Conservation (phyloP, 2,888 invertebrate genomes). For the Podotricha telesiphe region DNA sequence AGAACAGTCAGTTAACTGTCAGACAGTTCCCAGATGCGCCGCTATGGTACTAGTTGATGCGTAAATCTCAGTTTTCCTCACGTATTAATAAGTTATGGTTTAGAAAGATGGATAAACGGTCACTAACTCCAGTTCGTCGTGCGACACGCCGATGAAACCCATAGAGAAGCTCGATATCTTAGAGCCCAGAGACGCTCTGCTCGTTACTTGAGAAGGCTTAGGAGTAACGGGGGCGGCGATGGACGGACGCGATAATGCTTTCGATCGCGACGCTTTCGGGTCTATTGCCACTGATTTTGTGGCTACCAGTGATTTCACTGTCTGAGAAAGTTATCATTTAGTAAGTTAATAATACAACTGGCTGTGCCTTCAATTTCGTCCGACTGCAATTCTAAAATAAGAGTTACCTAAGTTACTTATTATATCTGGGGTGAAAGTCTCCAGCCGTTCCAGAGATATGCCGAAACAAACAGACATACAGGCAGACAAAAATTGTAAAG, state of each 20-base stretch:
- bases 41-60: too few species aligned
- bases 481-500: too few species aligned
- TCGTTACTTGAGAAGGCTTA: slow-evolving; percentile 24
- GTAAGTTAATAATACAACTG: too few species aligned
- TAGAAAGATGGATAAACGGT: neutral
- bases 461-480: too few species aligned
- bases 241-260: slow-evolving; percentile 29
- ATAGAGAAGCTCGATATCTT: slow-evolving; percentile 18
- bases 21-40: too few species aligned
- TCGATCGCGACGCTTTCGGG: slow-evolving; percentile 38
- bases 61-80: too few species aligned
- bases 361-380: too few species aligned
- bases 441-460: too few species aligned
- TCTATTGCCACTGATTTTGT: slow-evolving; percentile 54
- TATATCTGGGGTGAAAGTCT: too few species aligned
- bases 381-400: too few species aligned
- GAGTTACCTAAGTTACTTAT: too few species aligned
- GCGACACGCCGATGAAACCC: slow-evolving; percentile 46
- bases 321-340: slow-evolving; percentile 18
- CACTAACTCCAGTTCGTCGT: slow-evolving; percentile 55
- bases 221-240: slow-evolving; percentile 36
- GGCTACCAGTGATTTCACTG: slow-evolving; percentile 62
- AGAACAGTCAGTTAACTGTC: too few species aligned
- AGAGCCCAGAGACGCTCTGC: slow-evolving; percentile 18
- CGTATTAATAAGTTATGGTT: neutral